A percentile compares a stretch with the other conserved stretches of the same genome.
phyloP scores from a whole-genome alignment of 2,113 vertebrate genomes.

The Syrrhaptes paradoxus region DNA sequence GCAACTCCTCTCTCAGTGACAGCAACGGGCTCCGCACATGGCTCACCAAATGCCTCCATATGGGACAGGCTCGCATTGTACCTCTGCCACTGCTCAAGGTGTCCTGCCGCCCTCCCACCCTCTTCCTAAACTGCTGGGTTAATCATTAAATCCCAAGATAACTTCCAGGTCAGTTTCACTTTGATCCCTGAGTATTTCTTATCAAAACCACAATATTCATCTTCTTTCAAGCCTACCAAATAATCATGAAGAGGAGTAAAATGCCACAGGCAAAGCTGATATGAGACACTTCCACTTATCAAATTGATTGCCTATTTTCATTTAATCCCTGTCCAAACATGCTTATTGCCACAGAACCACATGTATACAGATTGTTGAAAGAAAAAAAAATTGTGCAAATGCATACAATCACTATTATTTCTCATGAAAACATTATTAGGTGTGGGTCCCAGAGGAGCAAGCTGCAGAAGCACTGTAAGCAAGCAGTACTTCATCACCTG shows the following conservation, averaged over 20 bases:
- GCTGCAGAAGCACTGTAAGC: background rate
- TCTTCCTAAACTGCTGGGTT: background rate
- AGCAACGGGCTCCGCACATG: fast-evolving
- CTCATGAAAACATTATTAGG: background rate
- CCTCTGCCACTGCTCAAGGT: background rate
- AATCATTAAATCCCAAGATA: background rate
- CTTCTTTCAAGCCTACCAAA: background rate
- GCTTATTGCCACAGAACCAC: background rate
- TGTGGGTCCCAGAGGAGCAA: background rate
- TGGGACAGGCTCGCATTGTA: background rate
- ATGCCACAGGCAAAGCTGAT: background rate
- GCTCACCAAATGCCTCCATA: background rate
- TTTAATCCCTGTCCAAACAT: background rate
- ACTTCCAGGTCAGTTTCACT: background rate
- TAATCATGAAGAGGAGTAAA: background rate
- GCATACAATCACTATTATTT: background rate
- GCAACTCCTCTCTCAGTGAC: fast-evolving
- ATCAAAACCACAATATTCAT: background rate
- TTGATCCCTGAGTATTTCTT: background rate
- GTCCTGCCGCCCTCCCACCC: background rate
- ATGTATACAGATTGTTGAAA: background rate
- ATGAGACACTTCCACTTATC: background rate
- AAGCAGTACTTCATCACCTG: background rate
- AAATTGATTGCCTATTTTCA: background rate
- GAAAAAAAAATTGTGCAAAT: background rate